Conservation (phyloP, 1,140 invertebrate genomes). For the Drosophila orosa region DNA sequence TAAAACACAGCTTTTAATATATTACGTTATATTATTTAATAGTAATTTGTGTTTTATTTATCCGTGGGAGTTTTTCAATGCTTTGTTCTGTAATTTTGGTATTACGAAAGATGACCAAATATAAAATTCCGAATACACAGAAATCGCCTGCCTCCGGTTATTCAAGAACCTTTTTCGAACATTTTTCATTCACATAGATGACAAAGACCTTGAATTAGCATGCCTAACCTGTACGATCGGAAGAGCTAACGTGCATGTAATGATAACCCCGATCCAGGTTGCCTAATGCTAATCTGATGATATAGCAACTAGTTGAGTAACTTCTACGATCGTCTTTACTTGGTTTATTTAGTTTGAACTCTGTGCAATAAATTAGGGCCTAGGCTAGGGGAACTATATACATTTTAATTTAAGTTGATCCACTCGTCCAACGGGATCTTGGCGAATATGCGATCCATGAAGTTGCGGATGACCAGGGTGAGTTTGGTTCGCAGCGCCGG, state of each 20-base stretch:
- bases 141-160: neutral
- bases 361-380: slow-evolving; percentile 74
- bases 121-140: neutral
- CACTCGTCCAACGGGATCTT: slow-evolving; percentile 91
- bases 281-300: slow-evolving; percentile 47
- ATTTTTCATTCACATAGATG: slow-evolving; percentile 37
- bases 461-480: slow-evolving; percentile 89
- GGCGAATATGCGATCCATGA: slow-evolving; percentile 90
- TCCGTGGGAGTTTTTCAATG: neutral
- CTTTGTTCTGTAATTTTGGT: neutral
- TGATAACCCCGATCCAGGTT: slow-evolving; percentile 50
- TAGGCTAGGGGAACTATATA: slow-evolving; percentile 21
- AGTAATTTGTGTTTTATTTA: neutral
- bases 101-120: neutral
- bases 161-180: slow-evolving; percentile 5
- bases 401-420: slow-evolving; percentile 82
- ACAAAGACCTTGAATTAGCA: slow-evolving; percentile 37
- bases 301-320: slow-evolving; percentile 19
- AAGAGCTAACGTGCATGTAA: slow-evolving; percentile 50
- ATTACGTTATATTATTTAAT: neutral
- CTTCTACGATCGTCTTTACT: slow-evolving; percentile 10
- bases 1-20: neutral
- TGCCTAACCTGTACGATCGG: slow-evolving; percentile 23
- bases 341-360: slow-evolving; percentile 55
- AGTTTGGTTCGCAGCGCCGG: slow-evolving; percentile 91